Evolutionary conservation across 2,888 invertebrate species (phyloP).

Genomic region (Leucoptera coffeella): DNA sequence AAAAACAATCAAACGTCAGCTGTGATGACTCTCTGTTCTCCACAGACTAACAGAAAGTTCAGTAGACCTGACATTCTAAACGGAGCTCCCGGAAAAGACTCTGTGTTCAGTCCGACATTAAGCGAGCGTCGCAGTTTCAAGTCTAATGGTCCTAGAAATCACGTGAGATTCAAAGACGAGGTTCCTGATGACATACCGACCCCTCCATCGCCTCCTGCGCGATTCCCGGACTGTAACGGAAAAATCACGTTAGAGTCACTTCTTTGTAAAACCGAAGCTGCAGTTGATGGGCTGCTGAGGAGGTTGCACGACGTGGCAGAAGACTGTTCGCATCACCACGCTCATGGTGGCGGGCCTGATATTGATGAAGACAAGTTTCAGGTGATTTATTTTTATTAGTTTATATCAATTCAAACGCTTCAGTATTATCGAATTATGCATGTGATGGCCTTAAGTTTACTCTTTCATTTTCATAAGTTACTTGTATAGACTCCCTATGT

Average conservation of each 20-base stretch:
- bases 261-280: constrained; percentile 62
- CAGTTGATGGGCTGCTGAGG: constrained; percentile 61
- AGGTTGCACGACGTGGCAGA: constrained; percentile 65
- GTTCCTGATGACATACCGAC: constrained; percentile 37
- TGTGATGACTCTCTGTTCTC: constrained; percentile 44
- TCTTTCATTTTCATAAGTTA: too few species aligned
- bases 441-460: too few species aligned
- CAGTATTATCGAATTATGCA: too few species aligned
- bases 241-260: constrained; percentile 55
- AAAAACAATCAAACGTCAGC: constrained; percentile 39
- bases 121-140: constrained; percentile 24
- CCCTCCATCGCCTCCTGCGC: constrained; percentile 38
- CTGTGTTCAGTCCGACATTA: constrained; percentile 29
- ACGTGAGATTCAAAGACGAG: constrained; percentile 42
- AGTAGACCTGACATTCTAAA: constrained; percentile 35
- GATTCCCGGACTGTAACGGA: constrained; percentile 47
- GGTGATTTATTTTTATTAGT: constrained; percentile 42
- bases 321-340: constrained; percentile 65
- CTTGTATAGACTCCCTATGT: too few species aligned
- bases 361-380: constrained; percentile 75
- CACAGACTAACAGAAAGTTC: constrained; percentile 47
- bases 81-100: constrained; percentile 30
- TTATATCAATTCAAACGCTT: too few species aligned
- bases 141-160: constrained; percentile 31
- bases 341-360: constrained; percentile 67